Conservation (phyloP, 2,888 invertebrate species). For the Calameuta idolon region DNA sequence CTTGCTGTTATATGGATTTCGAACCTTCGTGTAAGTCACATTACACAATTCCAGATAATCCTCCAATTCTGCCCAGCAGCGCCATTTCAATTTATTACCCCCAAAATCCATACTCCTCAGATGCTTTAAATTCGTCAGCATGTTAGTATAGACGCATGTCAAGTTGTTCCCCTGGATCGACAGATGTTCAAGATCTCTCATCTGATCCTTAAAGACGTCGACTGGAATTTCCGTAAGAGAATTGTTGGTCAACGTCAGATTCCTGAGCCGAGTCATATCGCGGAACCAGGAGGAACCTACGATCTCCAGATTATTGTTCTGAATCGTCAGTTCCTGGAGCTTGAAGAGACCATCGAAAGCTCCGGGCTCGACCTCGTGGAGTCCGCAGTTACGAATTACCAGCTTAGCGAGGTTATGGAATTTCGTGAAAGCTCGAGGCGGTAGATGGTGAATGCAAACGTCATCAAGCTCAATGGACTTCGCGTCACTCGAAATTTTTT, state of each 20-base stretch:
- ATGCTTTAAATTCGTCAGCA: conserved; percentile 41
- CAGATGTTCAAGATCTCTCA: conserved; percentile 37
- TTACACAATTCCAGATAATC: conserved; percentile 43
- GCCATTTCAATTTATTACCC: conserved; percentile 52
- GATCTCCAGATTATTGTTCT: conserved; percentile 39
- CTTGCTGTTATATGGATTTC: background rate
- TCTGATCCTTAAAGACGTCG: conserved; percentile 38
- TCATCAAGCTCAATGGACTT: conserved; percentile 49
- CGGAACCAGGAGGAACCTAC: conserved; percentile 42
- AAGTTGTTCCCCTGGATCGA: conserved; percentile 53
- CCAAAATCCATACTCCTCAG: conserved; percentile 45
- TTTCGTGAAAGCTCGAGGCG: conserved; percentile 31
- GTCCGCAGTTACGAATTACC: conserved; percentile 42
- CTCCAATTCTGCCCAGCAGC: conserved; percentile 49
- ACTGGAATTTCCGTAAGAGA: conserved; percentile 45
- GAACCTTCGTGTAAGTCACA: background rate
- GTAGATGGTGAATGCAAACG: conserved; percentile 42
- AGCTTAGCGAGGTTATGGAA: conserved; percentile 45
- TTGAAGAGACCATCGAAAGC: conserved; percentile 40
- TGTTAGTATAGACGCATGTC: conserved; percentile 49
- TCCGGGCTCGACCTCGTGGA: conserved; percentile 38
- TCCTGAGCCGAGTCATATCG: conserved; percentile 33
- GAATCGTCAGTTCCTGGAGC: conserved; percentile 16
- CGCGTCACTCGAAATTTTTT: conserved; percentile 38
- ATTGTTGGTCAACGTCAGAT: conserved; percentile 48